Evolutionary conservation across 2,113 vertebrate species (phyloP), one percentile per base, ranked within the genome.

Genomic region (Porphyrio hochstetteri): DNA sequence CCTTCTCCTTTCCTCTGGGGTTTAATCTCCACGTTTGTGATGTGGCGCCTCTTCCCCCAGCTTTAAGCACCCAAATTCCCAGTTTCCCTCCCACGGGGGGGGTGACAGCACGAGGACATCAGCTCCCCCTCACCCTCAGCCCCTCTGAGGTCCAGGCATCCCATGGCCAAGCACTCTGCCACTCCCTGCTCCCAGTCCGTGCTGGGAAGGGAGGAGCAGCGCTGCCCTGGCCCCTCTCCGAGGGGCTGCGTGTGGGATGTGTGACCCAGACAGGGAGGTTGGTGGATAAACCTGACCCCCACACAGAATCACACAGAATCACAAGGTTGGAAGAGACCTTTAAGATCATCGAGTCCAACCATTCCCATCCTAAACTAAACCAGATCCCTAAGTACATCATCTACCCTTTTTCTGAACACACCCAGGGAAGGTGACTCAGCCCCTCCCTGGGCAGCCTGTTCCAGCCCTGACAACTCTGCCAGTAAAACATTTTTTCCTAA

Each of bases 231-330:
- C 7, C 12, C 56, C 12, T 0, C 2, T 23, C 2, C 2, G 11
- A 60, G 16, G 57, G 63, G 57, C 53, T 7, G 29, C 10, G 0
- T 4, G 0, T 0, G 1, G 48, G 72, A 4, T 24, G 42, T 1
- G 0, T 7, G 2, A 5, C 11, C 7, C 0, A 3, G 25, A 38
- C n/a, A 52, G 57, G 53, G 67, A 46, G 38, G 23, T 10, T 8
- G 0, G 3, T 1, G 63, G 59, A 6, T 5, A 3, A 40, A 50
- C 10, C 57, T 1, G 40, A 44, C 36, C 44, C 55, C n/a, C n/a
- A n/a, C n/a, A n/a, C n/a, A n/a, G n/a, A n/a, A n/a, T n/a, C n/a
- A n/a, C n/a, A n/a, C n/a, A n/a, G n/a, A n/a, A n/a, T n/a, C n/a
- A n/a, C n/a, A n/a, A n/a, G n/a, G n/a, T n/a, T n/a, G n/a, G n/a